A percentile compares a stretch with the other conserved stretches of the same genome.
These are phyloP conservation scores for Lamprologus tigripictilis DNA, from an alignment of 2,113 vertebrate species.

Conservation along the genomic window DNA sequence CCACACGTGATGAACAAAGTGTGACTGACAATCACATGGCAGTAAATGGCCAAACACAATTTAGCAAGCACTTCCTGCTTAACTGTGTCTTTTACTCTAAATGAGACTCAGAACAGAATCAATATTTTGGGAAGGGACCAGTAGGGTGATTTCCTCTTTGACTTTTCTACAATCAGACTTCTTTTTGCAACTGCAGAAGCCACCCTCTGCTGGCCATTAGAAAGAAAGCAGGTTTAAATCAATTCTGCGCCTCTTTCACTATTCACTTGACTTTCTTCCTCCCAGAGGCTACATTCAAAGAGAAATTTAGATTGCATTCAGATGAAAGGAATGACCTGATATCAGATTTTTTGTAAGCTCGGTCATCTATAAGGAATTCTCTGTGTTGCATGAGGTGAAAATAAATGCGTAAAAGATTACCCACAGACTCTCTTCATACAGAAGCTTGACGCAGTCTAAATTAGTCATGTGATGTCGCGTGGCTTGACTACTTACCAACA, in stretches of 20 bases:
- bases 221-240: neutral
- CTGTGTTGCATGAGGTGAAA: neutral
- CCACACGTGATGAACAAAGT: neutral
- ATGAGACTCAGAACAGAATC: neutral
- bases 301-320: neutral
- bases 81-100: neutral
- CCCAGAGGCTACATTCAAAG: neutral
- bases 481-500: constrained; percentile 60
- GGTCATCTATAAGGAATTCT: neutral
- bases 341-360: neutral
- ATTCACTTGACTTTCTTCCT: neutral
- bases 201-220: neutral
- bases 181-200: neutral
- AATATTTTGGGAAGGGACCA: neutral
- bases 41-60: neutral
- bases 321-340: neutral
- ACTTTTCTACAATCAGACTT: neutral
- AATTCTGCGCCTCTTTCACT: neutral
- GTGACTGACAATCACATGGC: neutral
- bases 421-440: neutral
- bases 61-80: neutral
- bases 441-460: neutral
- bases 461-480: neutral
- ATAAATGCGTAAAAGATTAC: neutral
- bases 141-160: neutral